phyloP scores from a whole-genome alignment of 2,113 vertebrate genomes.

The Oriolus oriolus region DNA sequence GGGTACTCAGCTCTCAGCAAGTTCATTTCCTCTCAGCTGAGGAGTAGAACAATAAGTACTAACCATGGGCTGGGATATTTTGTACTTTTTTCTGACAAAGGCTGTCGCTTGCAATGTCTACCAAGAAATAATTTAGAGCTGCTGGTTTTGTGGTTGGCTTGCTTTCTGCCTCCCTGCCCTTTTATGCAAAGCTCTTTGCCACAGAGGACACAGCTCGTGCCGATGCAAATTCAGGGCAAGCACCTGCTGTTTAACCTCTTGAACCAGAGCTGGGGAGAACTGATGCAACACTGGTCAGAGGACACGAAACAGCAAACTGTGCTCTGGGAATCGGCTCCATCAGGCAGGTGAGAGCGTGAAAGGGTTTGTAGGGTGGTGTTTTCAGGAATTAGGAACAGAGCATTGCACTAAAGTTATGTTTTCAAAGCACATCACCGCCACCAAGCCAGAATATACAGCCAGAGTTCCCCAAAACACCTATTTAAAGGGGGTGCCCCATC shows the following conservation, averaged over 20 bases:
- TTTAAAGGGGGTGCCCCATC: neutral
- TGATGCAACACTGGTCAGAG: neutral
- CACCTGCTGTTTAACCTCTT: neutral
- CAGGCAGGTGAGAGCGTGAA: neutral
- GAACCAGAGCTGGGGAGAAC: neutral
- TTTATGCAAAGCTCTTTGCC: neutral
- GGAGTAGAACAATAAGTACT: neutral
- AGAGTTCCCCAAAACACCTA: neutral
- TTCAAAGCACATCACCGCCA: neutral
- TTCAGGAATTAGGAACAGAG: neutral
- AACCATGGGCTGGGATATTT: neutral
- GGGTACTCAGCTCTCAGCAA: neutral
- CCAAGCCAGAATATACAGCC: neutral
- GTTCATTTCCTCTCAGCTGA: neutral
- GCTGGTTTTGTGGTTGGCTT: slow-evolving; percentile 3
- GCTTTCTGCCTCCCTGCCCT: neutral
- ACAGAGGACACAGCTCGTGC: neutral
- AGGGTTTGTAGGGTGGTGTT: neutral
- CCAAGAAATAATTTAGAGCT: slow-evolving; percentile 12
- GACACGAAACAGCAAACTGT: neutral
- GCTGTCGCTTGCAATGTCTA: neutral
- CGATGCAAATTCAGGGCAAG: neutral
- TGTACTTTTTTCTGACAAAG: slow-evolving; percentile 14
- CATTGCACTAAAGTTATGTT: neutral
- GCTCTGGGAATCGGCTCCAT: neutral